These are phyloP conservation scores for Zhengitettix transpicula DNA, from an alignment of 2,888 invertebrate species.

Conservation along the genomic window DNA sequence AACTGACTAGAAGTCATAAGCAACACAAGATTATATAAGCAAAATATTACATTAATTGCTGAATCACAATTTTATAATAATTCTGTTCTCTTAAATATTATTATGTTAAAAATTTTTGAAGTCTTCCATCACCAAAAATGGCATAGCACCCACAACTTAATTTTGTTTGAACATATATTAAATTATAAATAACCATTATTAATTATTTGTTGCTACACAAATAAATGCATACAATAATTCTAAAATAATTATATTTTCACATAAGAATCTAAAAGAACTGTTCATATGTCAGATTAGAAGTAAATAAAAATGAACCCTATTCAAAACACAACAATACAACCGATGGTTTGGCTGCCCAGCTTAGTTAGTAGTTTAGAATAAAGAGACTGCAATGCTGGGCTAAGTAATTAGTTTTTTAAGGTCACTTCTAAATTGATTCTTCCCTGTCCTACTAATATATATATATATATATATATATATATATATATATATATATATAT, in stretches of 20 bases:
- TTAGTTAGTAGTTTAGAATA: too few relatives aligned
- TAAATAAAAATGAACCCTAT: not conserved
- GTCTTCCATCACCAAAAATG: conserved; percentile 1
- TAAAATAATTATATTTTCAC: not conserved
- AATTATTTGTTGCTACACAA: conserved; percentile 6
- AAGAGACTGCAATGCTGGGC: not conserved
- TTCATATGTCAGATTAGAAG: not conserved
- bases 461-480: conserved; percentile 1
- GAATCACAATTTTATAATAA: not conserved
- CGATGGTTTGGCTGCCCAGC: not conserved
- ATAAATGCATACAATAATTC: conserved; percentile 9
- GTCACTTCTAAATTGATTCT: conserved; percentile 4
- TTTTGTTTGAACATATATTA: conserved; percentile 3
- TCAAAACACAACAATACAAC: not conserved
- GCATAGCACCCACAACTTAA: conserved; percentile 4
- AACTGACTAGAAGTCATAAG: conserved; percentile 5
- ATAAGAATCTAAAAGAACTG: not conserved
- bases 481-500: not conserved
- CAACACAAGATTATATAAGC: conserved; percentile 5
- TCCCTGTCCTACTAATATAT: not conserved
- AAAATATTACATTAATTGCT: not conserved
- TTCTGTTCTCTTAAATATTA: too few relatives aligned
- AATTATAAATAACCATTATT: not conserved
- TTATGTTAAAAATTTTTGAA: not conserved
- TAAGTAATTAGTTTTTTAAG: conserved; percentile 3